phyloP scores from a whole-genome alignment of 2,888 invertebrate genomes.

The Caenorhabditis sp. region DNA sequence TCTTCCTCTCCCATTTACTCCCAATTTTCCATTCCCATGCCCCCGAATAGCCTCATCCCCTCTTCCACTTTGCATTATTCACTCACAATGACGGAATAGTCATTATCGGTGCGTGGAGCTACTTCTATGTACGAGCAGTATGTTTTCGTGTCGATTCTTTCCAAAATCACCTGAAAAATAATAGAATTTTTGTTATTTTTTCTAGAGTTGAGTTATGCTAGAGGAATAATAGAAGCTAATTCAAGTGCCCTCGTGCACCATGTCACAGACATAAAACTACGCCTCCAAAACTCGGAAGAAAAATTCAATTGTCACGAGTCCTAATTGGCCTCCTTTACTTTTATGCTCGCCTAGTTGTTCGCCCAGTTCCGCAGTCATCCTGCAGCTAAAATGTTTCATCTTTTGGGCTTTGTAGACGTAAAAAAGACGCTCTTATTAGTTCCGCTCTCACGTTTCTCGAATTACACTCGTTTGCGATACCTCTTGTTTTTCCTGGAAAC shows the following conservation, averaged over 20 bases:
- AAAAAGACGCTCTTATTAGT: background rate
- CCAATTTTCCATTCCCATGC: slow-evolving; percentile 9
- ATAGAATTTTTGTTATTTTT: background rate
- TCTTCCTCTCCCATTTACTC: slow-evolving; percentile 1
- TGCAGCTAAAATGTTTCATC: slow-evolving; percentile 1
- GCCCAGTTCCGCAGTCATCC: background rate
- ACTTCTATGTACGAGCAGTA: slow-evolving; percentile 70
- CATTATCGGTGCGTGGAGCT: slow-evolving; percentile 66
- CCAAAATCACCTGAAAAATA: slow-evolving; percentile 69
- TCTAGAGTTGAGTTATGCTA: no score
- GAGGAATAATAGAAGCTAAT: no score
- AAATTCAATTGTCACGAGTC: slow-evolving; percentile 12
- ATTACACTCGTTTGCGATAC: slow-evolving; percentile 40
- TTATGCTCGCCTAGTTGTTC: background rate
- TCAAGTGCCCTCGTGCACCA: no score
- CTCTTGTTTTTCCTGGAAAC: slow-evolving; percentile 71
- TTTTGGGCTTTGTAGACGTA: background rate
- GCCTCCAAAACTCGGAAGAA: background rate
- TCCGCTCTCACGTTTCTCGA: slow-evolving; percentile 12
- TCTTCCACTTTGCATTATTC: background rate
- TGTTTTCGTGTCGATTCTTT: slow-evolving; percentile 61
- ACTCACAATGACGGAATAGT: slow-evolving; percentile 72
- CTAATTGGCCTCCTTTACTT: slow-evolving; percentile 19
- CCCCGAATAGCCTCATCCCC: no score
- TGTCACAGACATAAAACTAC: background rate